A percentile compares a stretch with the other conserved stretches of the same genome.
Conservation (phyloP, 2,113 vertebrate genomes). For the Merops nubicus region DNA sequence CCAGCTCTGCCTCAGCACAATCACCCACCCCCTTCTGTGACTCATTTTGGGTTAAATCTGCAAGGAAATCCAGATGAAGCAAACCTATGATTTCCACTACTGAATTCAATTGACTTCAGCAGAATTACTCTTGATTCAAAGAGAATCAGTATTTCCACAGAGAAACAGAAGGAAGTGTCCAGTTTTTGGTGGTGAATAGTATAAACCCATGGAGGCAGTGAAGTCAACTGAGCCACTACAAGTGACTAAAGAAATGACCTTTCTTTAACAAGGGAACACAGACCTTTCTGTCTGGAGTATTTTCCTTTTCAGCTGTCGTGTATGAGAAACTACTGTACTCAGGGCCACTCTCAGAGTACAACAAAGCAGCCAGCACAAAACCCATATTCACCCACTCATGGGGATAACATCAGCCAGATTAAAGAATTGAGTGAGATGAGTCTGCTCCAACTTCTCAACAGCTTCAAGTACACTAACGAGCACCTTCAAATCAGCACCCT, state of each 20-base stretch:
- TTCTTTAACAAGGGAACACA: constrained; percentile 27
- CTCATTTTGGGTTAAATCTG: neutral
- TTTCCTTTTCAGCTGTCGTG: neutral
- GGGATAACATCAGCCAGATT: neutral
- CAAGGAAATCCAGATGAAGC: neutral
- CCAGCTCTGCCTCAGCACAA: neutral
- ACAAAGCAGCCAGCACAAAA: neutral
- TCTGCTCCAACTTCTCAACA: neutral
- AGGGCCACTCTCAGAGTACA: neutral
- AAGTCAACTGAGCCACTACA: neutral
- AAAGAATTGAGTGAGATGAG: accelerated
- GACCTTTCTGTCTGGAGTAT: constrained; percentile 32
- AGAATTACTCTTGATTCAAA: neutral
- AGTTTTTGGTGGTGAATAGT: neutral
- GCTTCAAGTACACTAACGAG: neutral
- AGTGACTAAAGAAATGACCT: neutral
- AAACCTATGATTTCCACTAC: neutral
- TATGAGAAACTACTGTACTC: neutral
- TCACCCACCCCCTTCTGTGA: neutral
- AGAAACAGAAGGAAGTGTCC: neutral
- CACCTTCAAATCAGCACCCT: neutral
- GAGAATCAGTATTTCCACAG: constrained; percentile 1
- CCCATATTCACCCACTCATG: neutral
- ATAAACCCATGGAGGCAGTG: neutral
- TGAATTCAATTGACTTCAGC: neutral